Evolutionary conservation across 2,888 invertebrate species (phyloP).

Genomic region (Euphydryas editha): DNA sequence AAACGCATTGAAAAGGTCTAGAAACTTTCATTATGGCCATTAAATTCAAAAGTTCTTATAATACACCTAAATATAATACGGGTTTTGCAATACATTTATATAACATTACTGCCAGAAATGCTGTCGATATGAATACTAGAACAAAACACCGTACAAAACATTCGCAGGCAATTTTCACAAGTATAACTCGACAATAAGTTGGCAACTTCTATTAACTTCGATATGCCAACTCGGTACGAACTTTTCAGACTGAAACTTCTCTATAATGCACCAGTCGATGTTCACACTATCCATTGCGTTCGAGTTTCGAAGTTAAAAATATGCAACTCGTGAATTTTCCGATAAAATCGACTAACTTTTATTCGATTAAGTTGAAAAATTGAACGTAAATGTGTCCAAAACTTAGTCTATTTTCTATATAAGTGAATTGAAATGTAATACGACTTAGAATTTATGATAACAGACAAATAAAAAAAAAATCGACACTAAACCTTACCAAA

Average conservation of each 20-base stretch:
- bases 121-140: slow-evolving; percentile 9
- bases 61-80: neutral
- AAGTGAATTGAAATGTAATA: slow-evolving; percentile 5
- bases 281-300: slow-evolving; percentile 30
- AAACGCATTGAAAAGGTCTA: too few species aligned
- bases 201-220: slow-evolving; percentile 42
- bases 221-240: slow-evolving; percentile 48
- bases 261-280: slow-evolving; percentile 33
- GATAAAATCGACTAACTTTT: slow-evolving; percentile 23
- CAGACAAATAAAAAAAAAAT: too few species aligned
- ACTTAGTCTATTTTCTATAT: slow-evolving; percentile 5
- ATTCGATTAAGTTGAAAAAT: slow-evolving; percentile 26
- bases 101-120: neutral
- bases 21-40: too few species aligned
- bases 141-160: slow-evolving; percentile 25
- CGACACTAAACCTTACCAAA: too few species aligned
- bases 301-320: slow-evolving; percentile 31
- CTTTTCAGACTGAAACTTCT: slow-evolving; percentile 45
- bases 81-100: neutral
- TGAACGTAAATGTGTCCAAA: slow-evolving; percentile 13
- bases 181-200: slow-evolving; percentile 25
- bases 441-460: neutral
- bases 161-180: slow-evolving; percentile 22
- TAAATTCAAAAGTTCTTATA: slow-evolving; percentile 8
- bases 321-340: slow-evolving; percentile 24